Evolutionary conservation across 2,888 invertebrate species (phyloP).

Genomic region (Tromatobia lineatoria): DNA sequence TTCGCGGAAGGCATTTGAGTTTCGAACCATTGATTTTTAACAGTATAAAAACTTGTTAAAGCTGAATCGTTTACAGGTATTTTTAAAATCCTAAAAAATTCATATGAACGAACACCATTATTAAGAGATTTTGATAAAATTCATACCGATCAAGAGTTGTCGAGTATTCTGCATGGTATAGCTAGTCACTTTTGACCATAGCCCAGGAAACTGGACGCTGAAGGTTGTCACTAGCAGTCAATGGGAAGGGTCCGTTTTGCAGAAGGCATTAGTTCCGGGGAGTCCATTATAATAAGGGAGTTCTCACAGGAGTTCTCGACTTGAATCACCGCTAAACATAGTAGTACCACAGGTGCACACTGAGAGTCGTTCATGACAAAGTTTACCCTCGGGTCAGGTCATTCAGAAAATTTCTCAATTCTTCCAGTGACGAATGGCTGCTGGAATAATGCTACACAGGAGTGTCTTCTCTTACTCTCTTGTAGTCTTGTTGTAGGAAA

Average conservation of each 20-base stretch:
- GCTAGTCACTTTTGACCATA: neutral
- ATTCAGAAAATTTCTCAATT: constrained; percentile 73
- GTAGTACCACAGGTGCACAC: constrained; percentile 59
- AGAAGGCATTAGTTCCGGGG: constrained; percentile 55
- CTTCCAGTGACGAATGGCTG: constrained; percentile 72
- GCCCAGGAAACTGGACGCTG: neutral
- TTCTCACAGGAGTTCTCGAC: constrained; percentile 25
- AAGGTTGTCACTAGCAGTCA: constrained; percentile 34
- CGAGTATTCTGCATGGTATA: constrained; percentile 32
- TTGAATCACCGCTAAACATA: constrained; percentile 18
- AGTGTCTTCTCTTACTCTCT: constrained; percentile 8
- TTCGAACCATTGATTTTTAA: too few species aligned
- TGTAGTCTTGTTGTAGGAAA: neutral
- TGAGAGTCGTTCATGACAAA: constrained; percentile 33
- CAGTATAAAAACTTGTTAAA: too few species aligned
- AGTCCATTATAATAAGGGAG: constrained; percentile 61
- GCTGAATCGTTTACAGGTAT: too few species aligned
- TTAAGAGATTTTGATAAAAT: too few species aligned
- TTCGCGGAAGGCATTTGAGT: too few species aligned
- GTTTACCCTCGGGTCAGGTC: constrained; percentile 67
- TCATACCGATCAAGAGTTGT: too few species aligned
- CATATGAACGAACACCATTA: too few species aligned
- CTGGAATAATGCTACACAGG: constrained; percentile 32
- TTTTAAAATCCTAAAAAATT: too few species aligned
- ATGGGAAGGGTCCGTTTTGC: constrained; percentile 50